Conservation (phyloP, 1,140 invertebrate genomes). For the Bombus waltoni region DNA sequence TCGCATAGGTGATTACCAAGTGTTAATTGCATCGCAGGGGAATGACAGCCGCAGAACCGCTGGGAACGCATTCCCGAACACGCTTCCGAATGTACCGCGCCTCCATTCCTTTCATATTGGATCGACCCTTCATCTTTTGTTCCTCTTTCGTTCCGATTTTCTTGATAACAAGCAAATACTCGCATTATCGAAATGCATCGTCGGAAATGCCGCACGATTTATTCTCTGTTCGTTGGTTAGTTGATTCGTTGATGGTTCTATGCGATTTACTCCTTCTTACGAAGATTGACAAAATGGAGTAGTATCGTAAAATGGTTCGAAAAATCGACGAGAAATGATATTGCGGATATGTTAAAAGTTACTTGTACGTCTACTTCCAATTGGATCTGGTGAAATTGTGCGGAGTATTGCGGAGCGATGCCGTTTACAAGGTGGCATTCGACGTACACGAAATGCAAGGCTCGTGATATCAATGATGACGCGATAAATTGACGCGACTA, state of each 20-base stretch:
- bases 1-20: slow-evolving; percentile 46
- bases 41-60: slow-evolving; percentile 55
- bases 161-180: neutral
- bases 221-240: too few relatives aligned
- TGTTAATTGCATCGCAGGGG: slow-evolving; percentile 58
- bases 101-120: slow-evolving; percentile 2
- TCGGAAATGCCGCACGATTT: too few relatives aligned
- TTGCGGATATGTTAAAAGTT: too few relatives aligned
- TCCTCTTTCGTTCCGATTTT: neutral
- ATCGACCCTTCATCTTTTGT: neutral
- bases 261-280: neutral
- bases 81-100: neutral
- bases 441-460: neutral
- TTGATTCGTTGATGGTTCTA: neutral
- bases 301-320: neutral
- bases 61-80: neutral
- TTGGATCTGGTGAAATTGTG: too few relatives aligned
- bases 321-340: too few relatives aligned
- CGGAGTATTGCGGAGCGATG: neutral
- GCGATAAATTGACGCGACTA: neutral
- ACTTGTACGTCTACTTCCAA: too few relatives aligned
- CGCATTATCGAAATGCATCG: neutral
- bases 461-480: neutral
- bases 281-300: neutral
- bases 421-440: neutral